Evolutionary conservation across 1,140 invertebrate genomes (phyloP), one percentile per base, ranked within the genome.

Genomic region (Drosophila busckii): DNA sequence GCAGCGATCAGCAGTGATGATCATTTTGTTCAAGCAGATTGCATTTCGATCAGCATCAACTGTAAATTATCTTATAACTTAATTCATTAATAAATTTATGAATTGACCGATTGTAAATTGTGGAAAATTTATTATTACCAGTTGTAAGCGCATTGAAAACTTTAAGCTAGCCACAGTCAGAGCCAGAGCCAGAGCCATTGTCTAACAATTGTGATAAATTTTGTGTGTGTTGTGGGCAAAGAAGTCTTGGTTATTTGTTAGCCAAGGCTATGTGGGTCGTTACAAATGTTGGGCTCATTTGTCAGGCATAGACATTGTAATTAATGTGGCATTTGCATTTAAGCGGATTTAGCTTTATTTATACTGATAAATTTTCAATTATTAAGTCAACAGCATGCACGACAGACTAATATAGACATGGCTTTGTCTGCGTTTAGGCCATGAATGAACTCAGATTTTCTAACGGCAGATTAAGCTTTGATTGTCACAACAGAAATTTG

Each of bases 1-100:
- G 70, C 75, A 53, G 63, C 65, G 48, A 53, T 63, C 37, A 25
- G 37, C 59, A 19, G 34, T 60, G 45, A 45, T 61, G 41, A 55
- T 61, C 58, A 55, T 54, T 55, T 61, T 55, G 58, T 55, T 62
- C 50, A 37, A n/a, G 31, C 42, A 55, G 61, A 64, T 64, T 64
- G 48, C 61, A 46, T 59, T 60, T 60, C 46, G 55, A 64, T 64
- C 55, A 32, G 45, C 59, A 58, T 58, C 50, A 66, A 70, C 66
- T 66, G 66, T 68, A 84, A 84, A 84, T 84, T 84, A 85, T 73
- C 70, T 85, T 84, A 84, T 84, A 84, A 84, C 82, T 84, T 84
- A 84, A 84, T 84, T 84, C 82, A 84, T 84, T 84, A 84, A 85
- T 82, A 84, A 84, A 84, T 84, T 84, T 80, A 84, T 84, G 73